A percentile compares a stretch with the other conserved stretches of the same genome.
Evolutionary conservation across 1,140 invertebrate genomes (phyloP).

Genomic region (Theocolax elegans): DNA sequence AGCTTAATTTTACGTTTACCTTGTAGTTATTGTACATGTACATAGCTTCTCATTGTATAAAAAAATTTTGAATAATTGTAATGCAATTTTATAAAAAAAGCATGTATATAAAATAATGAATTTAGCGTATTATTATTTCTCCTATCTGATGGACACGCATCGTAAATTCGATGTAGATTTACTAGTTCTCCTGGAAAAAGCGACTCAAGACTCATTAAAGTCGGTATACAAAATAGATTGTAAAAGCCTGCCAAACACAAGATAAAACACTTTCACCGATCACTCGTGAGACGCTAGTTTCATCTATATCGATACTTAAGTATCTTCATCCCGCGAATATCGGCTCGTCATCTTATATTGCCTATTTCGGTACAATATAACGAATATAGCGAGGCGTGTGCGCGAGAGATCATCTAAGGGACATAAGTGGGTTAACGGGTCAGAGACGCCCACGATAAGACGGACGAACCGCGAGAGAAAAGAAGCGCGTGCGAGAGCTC

Average conservation of each 20-base stretch:
- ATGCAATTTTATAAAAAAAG: too few species aligned
- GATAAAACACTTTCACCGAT: constrained; percentile 37
- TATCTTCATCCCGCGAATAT: not conserved
- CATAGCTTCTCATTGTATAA: too few species aligned
- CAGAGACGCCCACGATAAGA: constrained; percentile 30
- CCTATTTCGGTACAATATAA: not conserved
- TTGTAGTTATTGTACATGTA: too few species aligned
- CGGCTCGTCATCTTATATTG: constrained; percentile 3
- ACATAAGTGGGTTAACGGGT: constrained; percentile 32
- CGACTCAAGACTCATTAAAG: not conserved
- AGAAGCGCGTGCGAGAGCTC: not conserved
- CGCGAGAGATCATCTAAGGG: not conserved
- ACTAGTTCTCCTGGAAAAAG: not conserved
- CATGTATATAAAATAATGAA: not conserved
- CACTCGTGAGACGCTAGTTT: constrained; percentile 53
- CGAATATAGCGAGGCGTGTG: not conserved
- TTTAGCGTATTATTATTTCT: too few species aligned
- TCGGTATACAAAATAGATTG: not conserved
- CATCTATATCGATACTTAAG: not conserved
- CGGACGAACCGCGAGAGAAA: not conserved
- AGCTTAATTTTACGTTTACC: too few species aligned
- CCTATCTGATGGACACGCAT: too few species aligned
- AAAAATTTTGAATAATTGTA: too few species aligned
- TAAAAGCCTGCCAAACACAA: constrained; percentile 1
- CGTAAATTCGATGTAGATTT: too few species aligned